Evolutionary conservation across 1,140 invertebrate species (phyloP), one percentile per base, ranked within the genome.

Genomic region (Globodera ellingtonae): DNA sequence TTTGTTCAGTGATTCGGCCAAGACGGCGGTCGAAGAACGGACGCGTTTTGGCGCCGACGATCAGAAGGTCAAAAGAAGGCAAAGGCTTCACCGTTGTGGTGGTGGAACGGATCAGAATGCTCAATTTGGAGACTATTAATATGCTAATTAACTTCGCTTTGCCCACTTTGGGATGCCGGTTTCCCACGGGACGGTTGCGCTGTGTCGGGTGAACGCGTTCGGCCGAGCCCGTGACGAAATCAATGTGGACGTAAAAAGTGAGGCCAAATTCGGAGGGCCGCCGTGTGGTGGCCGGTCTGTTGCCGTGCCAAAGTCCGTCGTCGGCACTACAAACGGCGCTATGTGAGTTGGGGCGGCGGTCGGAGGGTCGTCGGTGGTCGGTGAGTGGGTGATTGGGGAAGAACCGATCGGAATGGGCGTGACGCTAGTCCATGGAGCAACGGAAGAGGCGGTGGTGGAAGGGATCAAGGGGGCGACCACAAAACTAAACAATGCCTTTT

Each of bases 1-100:
- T 83, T 52, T 88, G 85, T 35, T 84, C 80, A 47, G 88, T 83
- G 44, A 86, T 67, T 69, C 70, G 72, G 21, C 85, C 85, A 44
- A 78, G 73, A 73, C 87, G 72, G 67, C 81, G 78, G 76, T 88
- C 86, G 69, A 86, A 87, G 47, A 88, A 74, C 18, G 86, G 86
- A 24, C 62, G 70, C 13, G 87, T 88, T 69, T 83, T 85, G 67
- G 85, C 86, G 9, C 87, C 87, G 75, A 81, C 52, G 21, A 88
- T 87, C 35, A 89, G 74, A 48, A 88, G 75, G 44, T 88, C 86
- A 75, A 88, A 88, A 21, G 74, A 59, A 1, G 72, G 15, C n/a
- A 46, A 56, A 13, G 80, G 71, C 59, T 67, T 75, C 15, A 79
- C 74, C 4, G 80, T 81, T 48, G 67, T 70, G 8, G 67, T 70